These are phyloP conservation scores for Diachrysia chrysitis DNA, from an alignment of 2,888 invertebrate species.

Conservation along the genomic window DNA sequence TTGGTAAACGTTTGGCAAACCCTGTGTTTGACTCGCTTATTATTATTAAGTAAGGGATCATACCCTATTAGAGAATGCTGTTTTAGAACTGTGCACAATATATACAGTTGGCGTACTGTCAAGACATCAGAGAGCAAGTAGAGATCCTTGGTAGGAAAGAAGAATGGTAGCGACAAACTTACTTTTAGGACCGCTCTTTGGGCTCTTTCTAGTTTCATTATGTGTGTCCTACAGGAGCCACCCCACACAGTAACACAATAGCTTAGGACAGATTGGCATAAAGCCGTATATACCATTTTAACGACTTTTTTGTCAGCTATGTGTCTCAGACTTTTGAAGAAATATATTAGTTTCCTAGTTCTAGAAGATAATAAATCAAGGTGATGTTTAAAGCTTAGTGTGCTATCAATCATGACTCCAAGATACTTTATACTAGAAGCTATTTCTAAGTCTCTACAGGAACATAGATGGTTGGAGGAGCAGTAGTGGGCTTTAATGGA, in stretches of 20 bases:
- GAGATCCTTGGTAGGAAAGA: background rate
- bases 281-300: conserved; percentile 9
- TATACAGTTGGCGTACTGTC: background rate
- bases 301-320: background rate
- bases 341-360: background rate
- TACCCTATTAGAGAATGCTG: background rate
- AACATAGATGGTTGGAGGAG: background rate
- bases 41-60: too few species aligned
- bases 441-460: background rate
- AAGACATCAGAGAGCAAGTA: background rate
- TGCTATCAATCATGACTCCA: conserved; percentile 5
- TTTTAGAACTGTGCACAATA: background rate
- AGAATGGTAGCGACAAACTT: background rate
- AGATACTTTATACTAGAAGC: background rate
- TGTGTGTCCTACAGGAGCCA: background rate
- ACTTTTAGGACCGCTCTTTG: conserved; percentile 8
- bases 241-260: conserved; percentile 9
- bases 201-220: conserved; percentile 7
- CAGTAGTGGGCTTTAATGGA: background rate
- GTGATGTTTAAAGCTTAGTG: background rate
- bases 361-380: background rate
- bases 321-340: background rate
- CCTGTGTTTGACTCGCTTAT: too few species aligned
- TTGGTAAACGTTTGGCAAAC: too few species aligned
- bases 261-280: conserved; percentile 3